Conservation (phyloP, 2,888 invertebrate species). For the Ametastegia equiseti region DNA sequence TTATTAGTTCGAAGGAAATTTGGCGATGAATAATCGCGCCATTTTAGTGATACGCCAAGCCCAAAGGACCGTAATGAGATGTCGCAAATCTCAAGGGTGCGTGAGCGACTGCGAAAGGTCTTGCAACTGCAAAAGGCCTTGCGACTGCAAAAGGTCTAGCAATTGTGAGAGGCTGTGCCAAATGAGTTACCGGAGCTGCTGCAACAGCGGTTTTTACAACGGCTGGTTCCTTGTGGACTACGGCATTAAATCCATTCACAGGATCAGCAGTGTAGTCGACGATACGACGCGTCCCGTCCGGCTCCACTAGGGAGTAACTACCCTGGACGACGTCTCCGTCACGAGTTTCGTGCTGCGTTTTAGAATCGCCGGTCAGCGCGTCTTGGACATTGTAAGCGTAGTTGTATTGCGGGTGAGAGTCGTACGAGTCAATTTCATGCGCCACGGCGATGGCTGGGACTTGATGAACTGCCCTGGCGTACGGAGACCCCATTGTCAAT, state of each 20-base stretch:
- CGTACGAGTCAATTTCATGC: neutral
- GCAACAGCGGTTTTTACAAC: constrained; percentile 33
- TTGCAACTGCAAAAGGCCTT: constrained; percentile 65
- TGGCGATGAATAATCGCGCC: neutral
- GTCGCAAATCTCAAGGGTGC: neutral
- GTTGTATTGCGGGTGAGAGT: constrained; percentile 53
- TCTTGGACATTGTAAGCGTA: constrained; percentile 47
- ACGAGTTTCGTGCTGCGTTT: constrained; percentile 46
- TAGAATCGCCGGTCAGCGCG: constrained; percentile 42
- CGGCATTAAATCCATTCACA: constrained; percentile 11
- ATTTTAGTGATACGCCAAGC: neutral
- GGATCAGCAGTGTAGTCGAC: constrained; percentile 30
- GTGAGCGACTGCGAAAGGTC: constrained; percentile 69
- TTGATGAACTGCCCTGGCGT: constrained; percentile 21
- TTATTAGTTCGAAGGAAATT: neutral
- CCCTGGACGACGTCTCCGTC: constrained; percentile 45
- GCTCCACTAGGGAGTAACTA: constrained; percentile 55
- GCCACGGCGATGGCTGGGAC: constrained; percentile 41
- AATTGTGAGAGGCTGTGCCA: constrained; percentile 69
- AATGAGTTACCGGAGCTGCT: constrained; percentile 77
- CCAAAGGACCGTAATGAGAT: neutral
- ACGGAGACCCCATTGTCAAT: constrained; percentile 61
- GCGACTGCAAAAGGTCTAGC: constrained; percentile 73
- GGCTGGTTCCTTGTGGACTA: neutral
- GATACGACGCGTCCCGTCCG: constrained; percentile 7